Conservation (phyloP, 2,113 vertebrate species). For the Aspiorhynchus laticeps region DNA sequence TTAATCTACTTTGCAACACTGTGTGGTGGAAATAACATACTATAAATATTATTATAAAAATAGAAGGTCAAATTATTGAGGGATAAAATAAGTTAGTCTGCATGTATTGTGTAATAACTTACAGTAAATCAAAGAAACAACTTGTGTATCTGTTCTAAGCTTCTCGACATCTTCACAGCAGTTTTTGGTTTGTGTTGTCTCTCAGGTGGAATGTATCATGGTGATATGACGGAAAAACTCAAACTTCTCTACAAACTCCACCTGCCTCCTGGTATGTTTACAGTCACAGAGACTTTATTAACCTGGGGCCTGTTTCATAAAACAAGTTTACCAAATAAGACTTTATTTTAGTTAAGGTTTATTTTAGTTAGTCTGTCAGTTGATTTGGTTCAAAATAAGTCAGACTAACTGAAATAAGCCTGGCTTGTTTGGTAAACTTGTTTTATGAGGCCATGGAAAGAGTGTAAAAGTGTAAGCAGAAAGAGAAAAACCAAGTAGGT, state of each 20-base stretch:
- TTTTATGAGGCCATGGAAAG: neutral
- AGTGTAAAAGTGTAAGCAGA: neutral
- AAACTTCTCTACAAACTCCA: slow-evolving; percentile 96
- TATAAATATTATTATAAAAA: neutral
- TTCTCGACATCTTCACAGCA: neutral
- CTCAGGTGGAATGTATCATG: slow-evolving; percentile 94
- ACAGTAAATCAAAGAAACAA: neutral
- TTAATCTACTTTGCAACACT: neutral
- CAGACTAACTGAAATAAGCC: no score
- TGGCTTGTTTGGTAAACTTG: no score
- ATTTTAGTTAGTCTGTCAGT: no score
- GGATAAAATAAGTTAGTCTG: no score
- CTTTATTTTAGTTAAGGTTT: no score
- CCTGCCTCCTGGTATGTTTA: slow-evolving; percentile 85
- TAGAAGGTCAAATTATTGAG: neutral
- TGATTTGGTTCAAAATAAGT: no score
- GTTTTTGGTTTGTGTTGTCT: neutral
- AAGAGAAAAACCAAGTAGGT: neutral
- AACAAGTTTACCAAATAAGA: no score
- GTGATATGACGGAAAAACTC: slow-evolving; percentile 94
- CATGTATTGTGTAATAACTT: neutral
- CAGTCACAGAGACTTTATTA: neutral
- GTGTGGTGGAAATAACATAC: neutral
- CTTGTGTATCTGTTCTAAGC: neutral
- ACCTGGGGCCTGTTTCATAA: neutral